These are phyloP conservation scores for Betta splendens DNA, from an alignment of 2,797 vertebrate genomes.

Conservation along the genomic window DNA sequence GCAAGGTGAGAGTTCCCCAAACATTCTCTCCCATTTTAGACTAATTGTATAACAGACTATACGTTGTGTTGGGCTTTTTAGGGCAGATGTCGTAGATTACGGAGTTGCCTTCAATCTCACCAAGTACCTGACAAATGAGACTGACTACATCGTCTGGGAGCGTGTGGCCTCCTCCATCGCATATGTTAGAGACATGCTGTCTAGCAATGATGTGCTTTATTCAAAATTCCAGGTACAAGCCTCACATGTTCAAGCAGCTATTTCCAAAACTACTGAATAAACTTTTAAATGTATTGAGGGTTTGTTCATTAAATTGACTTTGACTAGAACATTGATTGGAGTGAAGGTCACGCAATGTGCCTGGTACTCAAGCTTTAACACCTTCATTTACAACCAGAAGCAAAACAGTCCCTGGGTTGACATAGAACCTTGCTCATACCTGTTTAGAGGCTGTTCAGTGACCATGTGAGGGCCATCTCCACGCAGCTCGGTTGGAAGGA, in stretches of 20 bases:
- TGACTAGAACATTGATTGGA: too few relatives aligned
- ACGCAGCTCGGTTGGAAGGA: slow-evolving; percentile 82
- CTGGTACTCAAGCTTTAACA: neutral
- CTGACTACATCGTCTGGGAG: slow-evolving; percentile 88
- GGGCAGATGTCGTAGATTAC: slow-evolving; percentile 86
- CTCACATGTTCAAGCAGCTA: too few relatives aligned
- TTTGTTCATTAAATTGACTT: neutral
- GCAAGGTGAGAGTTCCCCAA: slow-evolving; percentile 82
- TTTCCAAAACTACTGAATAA: too few relatives aligned
- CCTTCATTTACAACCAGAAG: too few relatives aligned
- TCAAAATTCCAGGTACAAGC: slow-evolving; percentile 84
- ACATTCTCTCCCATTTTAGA: neutral
- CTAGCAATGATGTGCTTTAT: slow-evolving; percentile 81
- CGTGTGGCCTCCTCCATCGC: slow-evolving; percentile 82
- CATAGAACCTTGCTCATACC: slow-evolving; percentile 40
- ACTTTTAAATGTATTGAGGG: too few relatives aligned
- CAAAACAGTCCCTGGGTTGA: neutral
- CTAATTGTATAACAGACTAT: neutral
- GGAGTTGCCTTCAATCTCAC: slow-evolving; percentile 84
- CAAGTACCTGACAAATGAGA: slow-evolving; percentile 85
- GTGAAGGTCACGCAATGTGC: too few relatives aligned
- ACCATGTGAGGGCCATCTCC: slow-evolving; percentile 80
- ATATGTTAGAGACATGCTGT: slow-evolving; percentile 89
- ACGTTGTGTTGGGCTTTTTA: slow-evolving; percentile 58
- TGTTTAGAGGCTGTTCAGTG: slow-evolving; percentile 83